Base-by-base conservation (phyloP, 2,888 invertebrate species). In the Euproctis similis region DNA sequence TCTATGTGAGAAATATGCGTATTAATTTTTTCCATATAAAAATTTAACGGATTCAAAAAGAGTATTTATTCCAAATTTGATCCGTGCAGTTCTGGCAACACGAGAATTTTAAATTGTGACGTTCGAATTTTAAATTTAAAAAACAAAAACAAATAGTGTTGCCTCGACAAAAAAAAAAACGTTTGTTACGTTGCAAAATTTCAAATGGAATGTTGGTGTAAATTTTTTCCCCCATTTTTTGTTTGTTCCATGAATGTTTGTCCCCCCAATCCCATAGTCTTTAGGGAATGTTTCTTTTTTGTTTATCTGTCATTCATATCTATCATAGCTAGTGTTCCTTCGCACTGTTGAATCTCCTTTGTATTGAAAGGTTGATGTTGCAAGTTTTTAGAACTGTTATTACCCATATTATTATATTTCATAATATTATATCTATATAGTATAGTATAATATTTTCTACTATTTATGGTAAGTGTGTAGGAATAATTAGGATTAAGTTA, bases 191-290 rank as follows among this genome's bases (percentile, higher is more conserved):
- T 69, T 72, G 74, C 73, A 67, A 72, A 55, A 45, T 69, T 61
- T 77, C 87, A 87, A 88, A 88, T 88, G 88, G 88, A 88, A 88
- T 88, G 88, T 88, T 88, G 88, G 88, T 88, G 88, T 88, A 88
- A 69, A 76, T 75, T 81, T 71, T 59, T 23, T 53, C 49, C 57
- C 55, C 50, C 47, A 51, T 59, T 69, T 67, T 62, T 47, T 62
- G 59, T 59, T 62, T 42, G 39, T 59, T 70, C 61, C 75, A 56
- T 61, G 91, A 90, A 91, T 91, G 91, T 89, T 87, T 87, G 50
- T 61, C 77, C 81, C 56, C 42, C 23, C 12, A 42, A 28, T 56
- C 68, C 66, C 44, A 59, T 80, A 75, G 86, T 74, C n/a, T 59
- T 37, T 78, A 78, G 78, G 81, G 81, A 84, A 82, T 82, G 82